Conservation (phyloP, 2,113 vertebrate species). For the Pan paniscus region DNA sequence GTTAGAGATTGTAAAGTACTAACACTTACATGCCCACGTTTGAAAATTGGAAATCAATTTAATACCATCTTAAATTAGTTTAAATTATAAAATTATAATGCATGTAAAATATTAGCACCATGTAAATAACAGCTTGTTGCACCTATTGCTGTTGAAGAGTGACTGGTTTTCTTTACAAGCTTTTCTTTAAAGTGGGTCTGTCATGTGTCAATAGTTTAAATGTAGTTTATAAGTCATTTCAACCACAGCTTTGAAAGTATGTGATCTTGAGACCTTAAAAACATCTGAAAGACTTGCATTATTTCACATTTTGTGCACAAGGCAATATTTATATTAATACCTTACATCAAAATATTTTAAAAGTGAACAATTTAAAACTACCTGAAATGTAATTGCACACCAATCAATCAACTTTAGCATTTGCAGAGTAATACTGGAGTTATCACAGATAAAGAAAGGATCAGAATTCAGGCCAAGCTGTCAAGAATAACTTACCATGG, state of each 20-base stretch:
- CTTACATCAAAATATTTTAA: background rate
- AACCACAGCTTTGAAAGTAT: background rate
- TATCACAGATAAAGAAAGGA: background rate
- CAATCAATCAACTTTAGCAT: background rate
- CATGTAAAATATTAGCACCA: background rate
- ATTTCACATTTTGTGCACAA: background rate
- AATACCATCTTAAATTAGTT: background rate
- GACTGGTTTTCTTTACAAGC: background rate
- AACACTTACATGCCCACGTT: background rate
- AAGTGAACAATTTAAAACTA: background rate
- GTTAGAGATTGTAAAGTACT: background rate
- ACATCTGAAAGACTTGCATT: background rate
- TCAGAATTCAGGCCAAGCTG: background rate
- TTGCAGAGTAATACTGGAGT: background rate
- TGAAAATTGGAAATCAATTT: background rate
- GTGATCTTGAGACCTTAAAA: background rate
- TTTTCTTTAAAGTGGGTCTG: background rate
- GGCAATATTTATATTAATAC: background rate
- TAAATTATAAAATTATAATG: slow-evolving; percentile 8
- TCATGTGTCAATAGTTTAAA: background rate
- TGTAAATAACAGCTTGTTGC: background rate
- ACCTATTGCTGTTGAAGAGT: background rate
- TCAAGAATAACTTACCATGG: background rate
- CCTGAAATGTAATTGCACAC: background rate
- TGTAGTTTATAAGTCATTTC: background rate